A percentile compares a stretch with the other conserved stretches of the same genome.
Evolutionary conservation across 2,888 invertebrate species (phyloP).

Genomic region (Thera obeliscata): DNA sequence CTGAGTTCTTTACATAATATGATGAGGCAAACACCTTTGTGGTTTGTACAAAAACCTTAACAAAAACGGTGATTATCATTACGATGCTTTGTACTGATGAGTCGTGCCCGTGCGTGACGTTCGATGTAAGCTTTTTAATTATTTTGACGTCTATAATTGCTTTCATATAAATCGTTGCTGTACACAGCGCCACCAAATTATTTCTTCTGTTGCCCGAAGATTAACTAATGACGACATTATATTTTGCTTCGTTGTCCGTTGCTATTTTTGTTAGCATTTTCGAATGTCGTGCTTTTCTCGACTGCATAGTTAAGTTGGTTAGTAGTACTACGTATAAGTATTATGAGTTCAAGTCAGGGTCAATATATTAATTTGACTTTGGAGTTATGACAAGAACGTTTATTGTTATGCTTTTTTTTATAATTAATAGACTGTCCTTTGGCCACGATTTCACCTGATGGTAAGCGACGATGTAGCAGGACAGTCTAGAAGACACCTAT

Average conservation of each 20-base stretch:
- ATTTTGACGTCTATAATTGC: conserved; percentile 36
- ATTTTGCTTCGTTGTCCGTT: not conserved
- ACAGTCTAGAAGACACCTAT: too few relatives aligned
- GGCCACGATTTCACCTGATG: too few relatives aligned
- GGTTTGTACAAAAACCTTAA: not conserved
- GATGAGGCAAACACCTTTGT: not conserved
- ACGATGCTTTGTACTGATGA: conserved; percentile 22
- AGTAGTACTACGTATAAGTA: not conserved
- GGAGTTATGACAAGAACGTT: not conserved
- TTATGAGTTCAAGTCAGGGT: not conserved
- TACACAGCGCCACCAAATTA: not conserved
- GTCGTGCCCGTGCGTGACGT: conserved; percentile 30
- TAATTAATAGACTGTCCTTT: too few relatives aligned
- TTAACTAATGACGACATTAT: not conserved
- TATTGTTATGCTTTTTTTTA: not conserved
- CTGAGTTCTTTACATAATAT: not conserved
- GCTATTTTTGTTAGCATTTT: not conserved
- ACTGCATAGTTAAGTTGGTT: not conserved
- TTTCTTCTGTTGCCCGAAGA: not conserved
- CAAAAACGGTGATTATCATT: conserved; percentile 34
- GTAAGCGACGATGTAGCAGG: too few relatives aligned
- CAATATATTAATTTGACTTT: not conserved
- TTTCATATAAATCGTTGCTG: conserved; percentile 29
- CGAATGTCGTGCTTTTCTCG: not conserved
- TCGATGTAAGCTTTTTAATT: conserved; percentile 35